Conservation (phyloP, 1,140 invertebrate species). For the silkworm (Bombyx mori) region ASM3026992v2 NC_085119.1:1170501-1171000, state of each 20-base stretch:
- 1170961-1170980: slow-evolving; percentile 46
- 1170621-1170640: slow-evolving; percentile 95
- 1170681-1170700: slow-evolving; percentile 89
- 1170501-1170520: too few species aligned
- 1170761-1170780: slow-evolving; percentile 89
- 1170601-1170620: slow-evolving; percentile 88
- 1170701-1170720: slow-evolving; percentile 83
- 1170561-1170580: not conserved
- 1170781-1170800: slow-evolving; percentile 8
- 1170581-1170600: slow-evolving; percentile 94
- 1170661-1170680: slow-evolving; percentile 88
- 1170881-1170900: too few species aligned
- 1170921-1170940: not conserved
- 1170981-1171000: slow-evolving; percentile 59
- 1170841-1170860: too few species aligned
- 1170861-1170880: too few species aligned
- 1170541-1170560: too few species aligned
- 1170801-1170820: not conserved
- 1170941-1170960: not conserved
- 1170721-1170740: slow-evolving; percentile 82
- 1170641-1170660: slow-evolving; percentile 88
- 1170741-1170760: slow-evolving; percentile 97
- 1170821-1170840: too few species aligned
- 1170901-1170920: not conserved
- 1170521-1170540: too few species aligned